phyloP scores from a whole-genome alignment of 2,888 invertebrate genomes.

The Perithous albicinctus region DNA sequence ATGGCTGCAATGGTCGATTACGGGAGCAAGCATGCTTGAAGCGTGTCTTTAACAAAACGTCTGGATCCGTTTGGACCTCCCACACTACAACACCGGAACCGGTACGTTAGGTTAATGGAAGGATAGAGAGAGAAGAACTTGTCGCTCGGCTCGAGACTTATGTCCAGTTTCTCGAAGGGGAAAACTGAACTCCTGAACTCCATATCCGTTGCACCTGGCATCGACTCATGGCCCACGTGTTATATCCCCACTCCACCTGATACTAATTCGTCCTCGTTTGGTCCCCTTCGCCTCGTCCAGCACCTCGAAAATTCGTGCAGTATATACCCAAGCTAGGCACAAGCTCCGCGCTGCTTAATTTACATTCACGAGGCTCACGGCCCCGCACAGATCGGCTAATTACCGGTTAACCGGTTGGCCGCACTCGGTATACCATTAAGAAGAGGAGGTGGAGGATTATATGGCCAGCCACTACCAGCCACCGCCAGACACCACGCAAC shows the following conservation, averaged over 20 bases:
- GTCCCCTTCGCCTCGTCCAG: background rate
- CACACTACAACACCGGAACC: constrained; percentile 45
- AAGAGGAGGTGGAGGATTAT: constrained; percentile 54
- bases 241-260: constrained; percentile 79
- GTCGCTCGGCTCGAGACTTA: constrained; percentile 53
- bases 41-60: background rate
- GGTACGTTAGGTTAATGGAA: constrained; percentile 34
- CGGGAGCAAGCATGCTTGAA: background rate
- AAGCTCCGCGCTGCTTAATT: constrained; percentile 80
- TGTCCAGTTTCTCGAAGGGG: constrained; percentile 49
- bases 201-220: constrained; percentile 66
- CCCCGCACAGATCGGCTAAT: constrained; percentile 82
- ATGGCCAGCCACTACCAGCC: constrained; percentile 58
- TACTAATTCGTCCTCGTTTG: constrained; percentile 76
- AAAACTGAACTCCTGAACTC: constrained; percentile 43
- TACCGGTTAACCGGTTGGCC: constrained; percentile 84
- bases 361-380: constrained; percentile 79
- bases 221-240: constrained; percentile 40
- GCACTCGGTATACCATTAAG: constrained; percentile 78
- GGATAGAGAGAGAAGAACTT: constrained; percentile 47
- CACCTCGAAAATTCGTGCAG: constrained; percentile 63
- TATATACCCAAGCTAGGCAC: constrained; percentile 58
- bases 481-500: constrained; percentile 68
- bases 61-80: constrained; percentile 16
- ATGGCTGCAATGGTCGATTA: background rate